Conservation (phyloP, 2,888 invertebrate species). For the Glyphotaelius pellucidus region DNA sequence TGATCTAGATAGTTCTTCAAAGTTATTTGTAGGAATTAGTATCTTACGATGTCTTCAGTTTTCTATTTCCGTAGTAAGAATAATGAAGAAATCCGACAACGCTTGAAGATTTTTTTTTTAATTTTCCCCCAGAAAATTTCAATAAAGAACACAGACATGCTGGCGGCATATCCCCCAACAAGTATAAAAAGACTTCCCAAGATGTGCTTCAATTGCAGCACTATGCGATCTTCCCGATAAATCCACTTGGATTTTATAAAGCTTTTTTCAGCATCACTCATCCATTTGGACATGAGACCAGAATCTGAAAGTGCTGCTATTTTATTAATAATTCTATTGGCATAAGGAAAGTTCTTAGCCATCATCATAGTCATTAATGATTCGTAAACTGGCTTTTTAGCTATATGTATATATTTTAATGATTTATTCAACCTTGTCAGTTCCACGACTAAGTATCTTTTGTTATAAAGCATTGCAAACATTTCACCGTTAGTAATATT, state of each 20-base stretch:
- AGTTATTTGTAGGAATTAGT: too few species aligned
- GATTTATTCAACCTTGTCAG: conserved; percentile 15
- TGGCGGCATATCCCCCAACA: background rate
- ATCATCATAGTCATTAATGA: background rate
- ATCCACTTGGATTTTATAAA: background rate
- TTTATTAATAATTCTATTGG: background rate
- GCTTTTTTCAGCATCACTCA: background rate
- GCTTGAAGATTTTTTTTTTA: too few species aligned
- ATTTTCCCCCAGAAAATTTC: too few species aligned
- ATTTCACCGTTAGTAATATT: conserved; percentile 17
- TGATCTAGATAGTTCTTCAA: too few species aligned
- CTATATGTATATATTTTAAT: background rate
- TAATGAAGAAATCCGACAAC: too few species aligned
- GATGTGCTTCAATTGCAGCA: background rate
- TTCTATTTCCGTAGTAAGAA: too few species aligned
- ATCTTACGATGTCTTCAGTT: too few species aligned
- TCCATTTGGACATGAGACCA: conserved; percentile 21
- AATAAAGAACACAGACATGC: too few species aligned
- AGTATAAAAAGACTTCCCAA: background rate
- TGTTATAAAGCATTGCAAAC: conserved; percentile 12
- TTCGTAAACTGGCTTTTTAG: background rate
- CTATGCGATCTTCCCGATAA: background rate
- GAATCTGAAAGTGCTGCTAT: background rate
- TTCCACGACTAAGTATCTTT: background rate
- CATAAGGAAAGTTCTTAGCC: conserved; percentile 35